phyloP scores from a whole-genome alignment of 35 echinoderm and acorn worm species.

The Hemicentrotus pulcherrimus region DNA sequence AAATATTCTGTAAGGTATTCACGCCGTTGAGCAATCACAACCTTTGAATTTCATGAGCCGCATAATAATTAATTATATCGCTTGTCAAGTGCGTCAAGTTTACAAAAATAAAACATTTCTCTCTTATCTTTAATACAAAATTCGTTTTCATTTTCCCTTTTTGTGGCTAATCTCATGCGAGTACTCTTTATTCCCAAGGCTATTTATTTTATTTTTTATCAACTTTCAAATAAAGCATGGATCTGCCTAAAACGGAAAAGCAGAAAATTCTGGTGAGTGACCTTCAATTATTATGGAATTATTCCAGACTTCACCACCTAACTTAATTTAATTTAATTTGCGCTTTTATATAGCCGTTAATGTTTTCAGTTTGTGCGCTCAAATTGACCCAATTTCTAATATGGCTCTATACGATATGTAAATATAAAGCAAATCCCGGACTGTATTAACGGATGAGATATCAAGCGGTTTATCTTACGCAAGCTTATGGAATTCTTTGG shows the following conservation, averaged over 20 bases:
- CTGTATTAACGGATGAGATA: no score
- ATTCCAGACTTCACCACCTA: background rate
- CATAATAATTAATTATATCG: background rate
- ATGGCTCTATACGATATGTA: background rate
- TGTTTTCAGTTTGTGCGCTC: background rate
- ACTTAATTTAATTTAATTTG: background rate
- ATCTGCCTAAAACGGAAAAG: background rate
- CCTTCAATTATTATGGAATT: conserved; percentile 14
- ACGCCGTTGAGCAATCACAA: background rate
- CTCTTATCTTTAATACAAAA: background rate
- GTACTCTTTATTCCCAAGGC: background rate
- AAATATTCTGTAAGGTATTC: background rate
- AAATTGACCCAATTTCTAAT: background rate
- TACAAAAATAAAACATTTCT: background rate
- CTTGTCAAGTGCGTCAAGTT: background rate
- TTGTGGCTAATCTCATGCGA: background rate
- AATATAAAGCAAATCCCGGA: background rate
- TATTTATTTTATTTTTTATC: background rate
- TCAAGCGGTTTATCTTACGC: no score
- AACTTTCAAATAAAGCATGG: background rate
- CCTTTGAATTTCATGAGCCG: background rate
- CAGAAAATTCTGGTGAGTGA: background rate
- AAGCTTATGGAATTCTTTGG: no score
- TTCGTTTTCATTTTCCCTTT: background rate
- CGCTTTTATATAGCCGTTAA: background rate